Conservation (phyloP, 2,888 invertebrate genomes). For the Eilema griseolum region DNA sequence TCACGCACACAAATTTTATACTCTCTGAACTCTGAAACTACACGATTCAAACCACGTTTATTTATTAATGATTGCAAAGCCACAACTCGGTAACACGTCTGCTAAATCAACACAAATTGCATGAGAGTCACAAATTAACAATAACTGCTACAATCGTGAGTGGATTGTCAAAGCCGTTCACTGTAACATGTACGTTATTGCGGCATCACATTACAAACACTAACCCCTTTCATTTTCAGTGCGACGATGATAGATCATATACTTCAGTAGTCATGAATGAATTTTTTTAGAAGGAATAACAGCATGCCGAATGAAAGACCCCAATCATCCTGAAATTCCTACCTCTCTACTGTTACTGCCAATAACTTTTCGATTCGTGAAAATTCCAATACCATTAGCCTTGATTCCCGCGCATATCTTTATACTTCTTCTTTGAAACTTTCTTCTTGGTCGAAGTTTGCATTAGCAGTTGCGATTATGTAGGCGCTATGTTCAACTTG, state of each 20-base stretch:
- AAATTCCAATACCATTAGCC: conserved; percentile 82
- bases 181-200: conserved; percentile 50
- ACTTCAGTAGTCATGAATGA: conserved; percentile 70
- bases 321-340: conserved; percentile 67
- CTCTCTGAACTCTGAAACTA: conserved; percentile 64
- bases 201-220: conserved; percentile 45
- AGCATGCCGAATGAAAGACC: conserved; percentile 77
- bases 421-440: conserved; percentile 80
- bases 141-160: conserved; percentile 53
- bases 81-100: conserved; percentile 69
- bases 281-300: conserved; percentile 66
- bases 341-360: conserved; percentile 64
- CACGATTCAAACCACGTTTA: conserved; percentile 63
- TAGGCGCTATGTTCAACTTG: conserved; percentile 84
- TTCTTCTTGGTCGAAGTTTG: conserved; percentile 83
- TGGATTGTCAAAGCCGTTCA: conserved; percentile 51
- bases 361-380: conserved; percentile 82
- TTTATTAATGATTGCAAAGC: conserved; percentile 65
- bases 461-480: conserved; percentile 83
- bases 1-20: conserved; percentile 67
- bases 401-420: conserved; percentile 81
- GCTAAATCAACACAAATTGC: conserved; percentile 77
- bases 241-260: conserved; percentile 52
- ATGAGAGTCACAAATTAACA: conserved; percentile 72
- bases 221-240: conserved; percentile 57